Percentiles rank a stretch among this genome's conserved stretches.
Conservation (phyloP, 2,888 invertebrate species). For the Euzophera pinguis region DNA sequence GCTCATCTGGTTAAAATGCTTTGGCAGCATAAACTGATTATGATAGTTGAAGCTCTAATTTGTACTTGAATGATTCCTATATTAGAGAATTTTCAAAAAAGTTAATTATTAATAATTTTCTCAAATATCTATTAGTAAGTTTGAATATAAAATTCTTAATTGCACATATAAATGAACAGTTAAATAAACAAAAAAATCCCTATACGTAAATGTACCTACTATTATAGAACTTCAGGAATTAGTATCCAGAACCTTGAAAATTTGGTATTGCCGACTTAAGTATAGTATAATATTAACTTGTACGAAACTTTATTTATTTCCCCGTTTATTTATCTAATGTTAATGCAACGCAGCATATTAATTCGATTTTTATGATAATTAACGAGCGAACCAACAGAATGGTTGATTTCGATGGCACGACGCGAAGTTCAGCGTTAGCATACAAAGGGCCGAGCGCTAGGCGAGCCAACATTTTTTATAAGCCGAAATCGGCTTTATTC, state of each 20-base stretch:
- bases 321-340: conserved; percentile 31
- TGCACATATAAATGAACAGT: too few species aligned
- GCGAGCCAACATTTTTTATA: conserved; percentile 68
- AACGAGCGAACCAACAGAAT: conserved; percentile 46
- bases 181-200: too few species aligned
- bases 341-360: conserved; percentile 45
- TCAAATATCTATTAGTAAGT: too few species aligned
- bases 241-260: not conserved
- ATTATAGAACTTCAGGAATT: too few species aligned
- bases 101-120: too few species aligned
- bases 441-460: conserved; percentile 60
- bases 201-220: too few species aligned
- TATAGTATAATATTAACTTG: conserved; percentile 14
- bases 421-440: conserved; percentile 67
- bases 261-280: not conserved
- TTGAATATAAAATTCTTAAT: too few species aligned
- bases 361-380: conserved; percentile 53
- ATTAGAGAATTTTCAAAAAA: too few species aligned
- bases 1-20: too few species aligned
- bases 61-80: too few species aligned
- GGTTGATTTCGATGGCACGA: conserved; percentile 50
- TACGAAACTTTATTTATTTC: conserved; percentile 15
- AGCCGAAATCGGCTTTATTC: conserved; percentile 66
- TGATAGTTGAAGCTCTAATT: too few species aligned
- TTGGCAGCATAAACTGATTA: too few species aligned